Evolutionary conservation across 2,113 vertebrate species (phyloP).

Genomic region (Xiphophorus maculatus): DNA sequence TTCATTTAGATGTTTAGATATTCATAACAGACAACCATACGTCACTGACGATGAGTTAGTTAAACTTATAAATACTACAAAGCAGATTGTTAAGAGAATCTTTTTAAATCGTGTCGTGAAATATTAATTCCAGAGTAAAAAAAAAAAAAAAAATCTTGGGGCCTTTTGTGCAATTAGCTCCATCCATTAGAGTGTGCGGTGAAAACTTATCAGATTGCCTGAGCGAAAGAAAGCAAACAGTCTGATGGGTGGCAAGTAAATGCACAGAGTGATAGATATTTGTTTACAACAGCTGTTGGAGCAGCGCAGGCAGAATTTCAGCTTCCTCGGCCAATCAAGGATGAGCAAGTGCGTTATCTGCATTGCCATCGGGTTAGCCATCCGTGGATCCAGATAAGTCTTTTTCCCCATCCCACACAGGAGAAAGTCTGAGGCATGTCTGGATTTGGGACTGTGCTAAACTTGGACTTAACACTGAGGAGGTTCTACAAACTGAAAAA

Average conservation of each 20-base stretch:
- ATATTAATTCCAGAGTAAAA: background rate
- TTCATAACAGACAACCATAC: background rate
- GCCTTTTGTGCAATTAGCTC: slow-evolving; percentile 11
- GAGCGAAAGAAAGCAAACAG: slow-evolving; percentile 24
- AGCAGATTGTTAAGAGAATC: background rate
- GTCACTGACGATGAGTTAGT: background rate
- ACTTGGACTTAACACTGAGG: slow-evolving; percentile 55
- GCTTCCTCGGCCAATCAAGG: slow-evolving; percentile 51
- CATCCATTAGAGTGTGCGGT: background rate
- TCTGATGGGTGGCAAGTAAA: slow-evolving; percentile 23
- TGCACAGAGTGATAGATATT: slow-evolving; percentile 48
- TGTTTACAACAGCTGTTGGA: slow-evolving; percentile 52
- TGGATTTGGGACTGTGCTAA: slow-evolving; percentile 61
- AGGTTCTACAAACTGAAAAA: slow-evolving; percentile 33
- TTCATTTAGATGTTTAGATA: slow-evolving; percentile 11
- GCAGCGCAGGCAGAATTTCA: slow-evolving; percentile 50
- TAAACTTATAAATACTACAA: background rate
- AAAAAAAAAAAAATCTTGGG: background rate
- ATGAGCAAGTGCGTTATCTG: slow-evolving; percentile 71
- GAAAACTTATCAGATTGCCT: slow-evolving; percentile 13
- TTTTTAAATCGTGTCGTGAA: background rate
- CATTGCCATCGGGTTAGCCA: slow-evolving; percentile 65
- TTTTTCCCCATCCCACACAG: slow-evolving; percentile 45
- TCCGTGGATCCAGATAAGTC: slow-evolving; percentile 65
- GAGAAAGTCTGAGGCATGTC: slow-evolving; percentile 67